These are phyloP conservation scores for Corydoras sp. DNA, from an alignment of 2,113 vertebrate genomes.

Conservation along the genomic window DNA sequence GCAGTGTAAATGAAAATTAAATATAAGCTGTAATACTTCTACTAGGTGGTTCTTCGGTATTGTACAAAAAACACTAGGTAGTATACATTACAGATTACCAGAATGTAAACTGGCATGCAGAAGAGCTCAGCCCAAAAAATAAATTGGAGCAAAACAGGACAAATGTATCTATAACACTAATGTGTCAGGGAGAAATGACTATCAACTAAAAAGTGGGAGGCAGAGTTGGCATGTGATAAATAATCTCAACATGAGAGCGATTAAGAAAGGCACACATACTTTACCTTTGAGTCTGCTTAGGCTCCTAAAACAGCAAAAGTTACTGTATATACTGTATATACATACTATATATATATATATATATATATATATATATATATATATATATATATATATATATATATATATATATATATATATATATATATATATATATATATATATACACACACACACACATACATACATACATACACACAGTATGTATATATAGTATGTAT, in stretches of 20 bases:
- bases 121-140: constrained; percentile 3
- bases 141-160: constrained; percentile 3
- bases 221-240: constrained; percentile 38
- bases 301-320: constrained; percentile 60
- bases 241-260: constrained; percentile 48
- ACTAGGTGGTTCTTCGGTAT: not conserved
- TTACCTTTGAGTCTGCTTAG: constrained; percentile 54
- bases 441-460: too few species aligned
- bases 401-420: too few species aligned
- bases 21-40: not conserved
- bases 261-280: constrained; percentile 68
- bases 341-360: too few species aligned
- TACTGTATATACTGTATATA: constrained; percentile 35
- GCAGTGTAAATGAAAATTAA: not conserved
- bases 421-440: too few species aligned
- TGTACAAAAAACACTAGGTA: constrained; percentile 9
- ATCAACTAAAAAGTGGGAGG: constrained; percentile 3
- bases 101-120: constrained; percentile 1
- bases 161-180: not conserved
- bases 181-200: not conserved
- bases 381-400: too few species aligned
- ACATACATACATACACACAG: too few species aligned
- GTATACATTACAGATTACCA: not conserved
- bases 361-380: too few species aligned
- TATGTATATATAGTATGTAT: constrained; percentile 36